Percentiles rank a stretch among this genome's conserved stretches.
phyloP scores from a whole-genome alignment of 2,888 invertebrate species.

The Hypselothyrea guttata region DNA sequence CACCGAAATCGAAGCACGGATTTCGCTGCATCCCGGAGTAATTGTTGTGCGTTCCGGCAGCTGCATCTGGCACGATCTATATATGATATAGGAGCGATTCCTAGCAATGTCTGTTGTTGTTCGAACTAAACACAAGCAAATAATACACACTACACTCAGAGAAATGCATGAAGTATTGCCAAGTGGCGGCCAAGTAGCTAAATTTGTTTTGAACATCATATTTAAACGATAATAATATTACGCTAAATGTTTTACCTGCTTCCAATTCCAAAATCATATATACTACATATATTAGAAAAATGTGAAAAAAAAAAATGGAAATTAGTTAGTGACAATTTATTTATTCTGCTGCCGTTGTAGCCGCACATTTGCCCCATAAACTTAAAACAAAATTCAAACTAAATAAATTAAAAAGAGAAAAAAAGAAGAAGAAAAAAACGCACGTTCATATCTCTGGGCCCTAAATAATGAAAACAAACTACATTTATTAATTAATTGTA shows the following conservation, averaged over 20 bases:
- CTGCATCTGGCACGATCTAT: conserved; percentile 54
- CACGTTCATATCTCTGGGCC: conserved; percentile 52
- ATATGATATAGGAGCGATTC: conserved; percentile 3
- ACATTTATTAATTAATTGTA: conserved; percentile 66
- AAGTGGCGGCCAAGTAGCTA: conserved; percentile 69
- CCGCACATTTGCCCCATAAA: conserved; percentile 26
- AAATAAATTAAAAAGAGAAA: too few relatives aligned
- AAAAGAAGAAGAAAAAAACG: conserved; percentile 39
- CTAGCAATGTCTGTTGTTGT: conserved; percentile 63
- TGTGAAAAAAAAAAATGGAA: conserved; percentile 61
- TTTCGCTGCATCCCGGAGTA: conserved; percentile 67
- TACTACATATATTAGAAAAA: conserved; percentile 41
- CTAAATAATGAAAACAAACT: conserved; percentile 31
- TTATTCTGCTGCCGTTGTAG: conserved; percentile 18
- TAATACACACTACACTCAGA: conserved; percentile 31
- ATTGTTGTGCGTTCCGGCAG: conserved; percentile 47
- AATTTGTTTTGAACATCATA: conserved; percentile 53
- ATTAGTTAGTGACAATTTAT: conserved; percentile 64
- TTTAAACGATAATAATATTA: conserved; percentile 15
- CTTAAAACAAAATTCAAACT: too few relatives aligned
- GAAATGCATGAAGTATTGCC: conserved; percentile 66
- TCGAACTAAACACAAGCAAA: conserved; percentile 30
- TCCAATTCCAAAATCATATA: conserved; percentile 57
- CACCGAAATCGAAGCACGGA: conserved; percentile 70
- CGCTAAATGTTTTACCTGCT: conserved; percentile 52